Evolutionary conservation across 2,113 vertebrate species (phyloP).

Genomic region (Ceyx margarethae): DNA sequence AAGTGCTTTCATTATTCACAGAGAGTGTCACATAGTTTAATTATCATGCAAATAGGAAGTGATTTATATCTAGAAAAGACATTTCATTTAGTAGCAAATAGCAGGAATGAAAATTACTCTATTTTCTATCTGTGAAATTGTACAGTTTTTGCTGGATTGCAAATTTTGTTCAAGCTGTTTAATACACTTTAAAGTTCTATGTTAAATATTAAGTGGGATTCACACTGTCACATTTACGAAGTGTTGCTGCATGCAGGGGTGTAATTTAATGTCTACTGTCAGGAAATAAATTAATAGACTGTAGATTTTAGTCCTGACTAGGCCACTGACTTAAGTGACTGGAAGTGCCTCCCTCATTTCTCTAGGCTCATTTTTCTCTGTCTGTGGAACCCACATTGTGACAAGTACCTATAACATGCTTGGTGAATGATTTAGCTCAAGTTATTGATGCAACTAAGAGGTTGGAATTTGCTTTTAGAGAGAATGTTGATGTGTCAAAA

Average conservation of each 20-base stretch:
- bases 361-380: neutral
- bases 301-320: neutral
- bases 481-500: neutral
- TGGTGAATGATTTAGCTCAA: neutral
- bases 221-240: neutral
- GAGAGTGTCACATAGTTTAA: neutral
- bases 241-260: neutral
- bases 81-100: conserved; percentile 1
- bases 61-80: neutral
- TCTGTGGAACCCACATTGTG: neutral
- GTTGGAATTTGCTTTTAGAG: neutral
- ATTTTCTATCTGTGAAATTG: neutral
- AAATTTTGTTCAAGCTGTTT: conserved; percentile 6
- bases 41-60: conserved; percentile 32
- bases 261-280: conserved; percentile 7
- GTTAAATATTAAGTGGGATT: conserved; percentile 3
- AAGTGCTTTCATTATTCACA: neutral
- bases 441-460: neutral
- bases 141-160: neutral
- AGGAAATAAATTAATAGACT: conserved; percentile 19
- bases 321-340: neutral
- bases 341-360: neutral
- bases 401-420: neutral
- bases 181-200: neutral
- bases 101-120: neutral